These are phyloP conservation scores for Andrena minutula DNA, from an alignment of 2,888 invertebrate species.

Conservation along the genomic window DNA sequence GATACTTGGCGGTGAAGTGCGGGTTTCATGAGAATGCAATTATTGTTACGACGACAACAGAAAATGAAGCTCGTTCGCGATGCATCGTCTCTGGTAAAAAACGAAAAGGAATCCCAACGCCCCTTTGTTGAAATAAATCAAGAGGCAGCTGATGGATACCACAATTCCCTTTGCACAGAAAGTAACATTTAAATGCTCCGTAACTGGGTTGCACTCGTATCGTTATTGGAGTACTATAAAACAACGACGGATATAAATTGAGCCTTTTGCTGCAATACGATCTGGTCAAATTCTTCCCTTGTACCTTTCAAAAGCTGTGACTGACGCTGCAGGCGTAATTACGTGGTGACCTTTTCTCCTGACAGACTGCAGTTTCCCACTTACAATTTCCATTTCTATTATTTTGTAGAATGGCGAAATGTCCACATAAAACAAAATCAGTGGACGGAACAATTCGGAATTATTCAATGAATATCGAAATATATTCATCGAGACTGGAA, in stretches of 20 bases:
- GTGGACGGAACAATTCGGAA: too few relatives aligned
- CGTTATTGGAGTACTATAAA: not conserved
- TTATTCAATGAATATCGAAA: too few relatives aligned
- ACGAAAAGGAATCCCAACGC: not conserved
- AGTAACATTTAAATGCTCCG: slow-evolving; percentile 8
- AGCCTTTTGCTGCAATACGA: not conserved
- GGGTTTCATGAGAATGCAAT: not conserved
- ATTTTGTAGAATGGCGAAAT: too few relatives aligned
- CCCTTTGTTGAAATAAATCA: not conserved
- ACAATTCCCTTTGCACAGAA: not conserved
- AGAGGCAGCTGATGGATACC: not conserved
- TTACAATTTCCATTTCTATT: slow-evolving; percentile 3
- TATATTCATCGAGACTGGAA: too few relatives aligned
- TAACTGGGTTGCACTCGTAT: not conserved
- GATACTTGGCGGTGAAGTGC: not conserved
- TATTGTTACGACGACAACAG: not conserved
- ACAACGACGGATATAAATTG: slow-evolving; percentile 20
- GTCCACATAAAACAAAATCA: too few relatives aligned
- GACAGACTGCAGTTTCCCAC: not conserved
- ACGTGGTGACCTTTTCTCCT: not conserved
- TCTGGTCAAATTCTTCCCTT: not conserved
- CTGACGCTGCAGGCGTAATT: not conserved
- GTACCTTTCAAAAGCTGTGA: not conserved
- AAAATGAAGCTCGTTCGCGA: not conserved
- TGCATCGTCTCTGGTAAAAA: not conserved